Percentiles rank a stretch among this genome's conserved stretches.
phyloP scores from a whole-genome alignment of 1,140 invertebrate genomes.

The Aphaenogaster rudis region DNA sequence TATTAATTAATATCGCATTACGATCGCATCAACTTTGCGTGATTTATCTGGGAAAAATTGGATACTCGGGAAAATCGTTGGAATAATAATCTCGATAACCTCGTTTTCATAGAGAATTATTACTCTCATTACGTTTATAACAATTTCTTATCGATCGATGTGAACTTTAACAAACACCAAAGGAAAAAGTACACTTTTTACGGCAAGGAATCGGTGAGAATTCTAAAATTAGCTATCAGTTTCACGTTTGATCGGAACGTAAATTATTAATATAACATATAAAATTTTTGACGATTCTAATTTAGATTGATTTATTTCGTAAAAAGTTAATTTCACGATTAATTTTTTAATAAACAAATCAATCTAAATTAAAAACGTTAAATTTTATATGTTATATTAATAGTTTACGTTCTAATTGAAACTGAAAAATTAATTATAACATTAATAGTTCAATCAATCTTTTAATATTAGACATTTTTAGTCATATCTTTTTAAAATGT shows the following conservation, averaged over 20 bases:
- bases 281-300: neutral
- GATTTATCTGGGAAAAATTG: constrained; percentile 45
- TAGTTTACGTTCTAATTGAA: too few species aligned
- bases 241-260: neutral
- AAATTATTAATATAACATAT: neutral
- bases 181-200: neutral
- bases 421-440: neutral
- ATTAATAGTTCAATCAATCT: neutral
- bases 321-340: too few species aligned
- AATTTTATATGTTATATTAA: too few species aligned
- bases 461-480: neutral
- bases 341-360: too few species aligned
- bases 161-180: neutral
- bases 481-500: neutral
- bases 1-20: constrained; percentile 62
- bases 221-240: neutral
- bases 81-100: constrained; percentile 37
- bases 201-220: neutral
- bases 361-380: too few species aligned
- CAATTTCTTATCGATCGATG: neutral
- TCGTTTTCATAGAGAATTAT: constrained; percentile 13
- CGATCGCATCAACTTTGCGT: constrained; percentile 49
- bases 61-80: constrained; percentile 4
- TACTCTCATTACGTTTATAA: neutral
- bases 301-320: neutral